Percentiles rank a stretch among this genome's conserved stretches.
Conservation (phyloP, 2,113 vertebrate species). For the Percina caprodes region DNA sequence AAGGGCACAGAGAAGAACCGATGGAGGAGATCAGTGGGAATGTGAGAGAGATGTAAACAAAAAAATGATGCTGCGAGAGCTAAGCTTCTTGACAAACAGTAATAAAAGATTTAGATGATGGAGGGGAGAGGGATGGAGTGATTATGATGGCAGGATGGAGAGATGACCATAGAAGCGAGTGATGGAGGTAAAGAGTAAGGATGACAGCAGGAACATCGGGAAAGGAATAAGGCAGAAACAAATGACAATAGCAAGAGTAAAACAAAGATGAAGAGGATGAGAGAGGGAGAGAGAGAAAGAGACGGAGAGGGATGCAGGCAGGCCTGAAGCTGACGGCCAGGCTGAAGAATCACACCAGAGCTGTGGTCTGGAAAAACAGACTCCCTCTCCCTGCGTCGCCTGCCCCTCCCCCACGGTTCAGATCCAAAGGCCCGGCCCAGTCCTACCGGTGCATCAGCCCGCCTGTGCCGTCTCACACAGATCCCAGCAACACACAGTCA, state of each 20-base stretch:
- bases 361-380: slow-evolving; percentile 80
- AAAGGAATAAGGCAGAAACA: slow-evolving; percentile 19
- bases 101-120: slow-evolving; percentile 43
- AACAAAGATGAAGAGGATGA: slow-evolving; percentile 56
- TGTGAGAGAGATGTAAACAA: slow-evolving; percentile 48
- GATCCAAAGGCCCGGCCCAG: slow-evolving; percentile 82
- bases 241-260: slow-evolving; percentile 50
- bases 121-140: slow-evolving; percentile 39
- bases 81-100: slow-evolving; percentile 39
- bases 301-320: slow-evolving; percentile 57
- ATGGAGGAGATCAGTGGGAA: slow-evolving; percentile 46
- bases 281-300: slow-evolving; percentile 44
- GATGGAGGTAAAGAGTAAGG: slow-evolving; percentile 53
- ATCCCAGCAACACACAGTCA: slow-evolving; percentile 57
- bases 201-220: slow-evolving; percentile 64
- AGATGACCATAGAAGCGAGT: slow-evolving; percentile 37
- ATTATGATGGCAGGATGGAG: slow-evolving; percentile 47
- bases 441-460: slow-evolving; percentile 76
- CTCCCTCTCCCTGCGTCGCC: slow-evolving; percentile 75
- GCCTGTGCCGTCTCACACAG: slow-evolving; percentile 57
- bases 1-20: slow-evolving; percentile 79
- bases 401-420: slow-evolving; percentile 83
- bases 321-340: slow-evolving; percentile 71
- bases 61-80: slow-evolving; percentile 32
- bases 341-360: slow-evolving; percentile 72